Evolutionary conservation across 1,140 invertebrate species (phyloP).

Genomic region (Helicoverpa armigera): DNA sequence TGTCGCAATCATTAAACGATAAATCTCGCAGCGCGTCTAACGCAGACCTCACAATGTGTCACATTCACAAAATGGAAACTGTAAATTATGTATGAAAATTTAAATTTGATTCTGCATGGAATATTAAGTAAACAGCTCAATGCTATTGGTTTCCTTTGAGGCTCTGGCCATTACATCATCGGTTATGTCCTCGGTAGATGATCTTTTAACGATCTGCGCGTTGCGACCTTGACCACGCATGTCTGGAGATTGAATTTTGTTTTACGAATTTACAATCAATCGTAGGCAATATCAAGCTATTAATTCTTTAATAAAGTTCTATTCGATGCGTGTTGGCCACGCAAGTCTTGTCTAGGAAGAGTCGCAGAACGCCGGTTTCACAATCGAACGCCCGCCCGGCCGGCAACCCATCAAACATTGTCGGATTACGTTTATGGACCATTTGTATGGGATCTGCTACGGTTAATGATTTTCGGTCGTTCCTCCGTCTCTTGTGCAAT

Average conservation of each 20-base stretch:
- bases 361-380: slow-evolving; percentile 58
- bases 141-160: slow-evolving; percentile 25
- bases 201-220: slow-evolving; percentile 16
- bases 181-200: slow-evolving; percentile 19
- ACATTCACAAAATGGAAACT: slow-evolving; percentile 52
- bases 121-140: slow-evolving; percentile 30
- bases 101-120: slow-evolving; percentile 17
- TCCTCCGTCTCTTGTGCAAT: slow-evolving; percentile 65
- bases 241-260: slow-evolving; percentile 1
- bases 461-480: slow-evolving; percentile 76
- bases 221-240: slow-evolving; percentile 23
- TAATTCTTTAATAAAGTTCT: not conserved
- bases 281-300: slow-evolving; percentile 1
- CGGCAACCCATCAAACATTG: slow-evolving; percentile 72
- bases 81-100: slow-evolving; percentile 36
- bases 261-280: not conserved
- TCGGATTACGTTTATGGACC: slow-evolving; percentile 79
- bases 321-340: not conserved
- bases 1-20: slow-evolving; percentile 71
- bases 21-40: slow-evolving; percentile 63
- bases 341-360: slow-evolving; percentile 37
- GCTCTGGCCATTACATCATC: slow-evolving; percentile 35
- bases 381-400: slow-evolving; percentile 57
- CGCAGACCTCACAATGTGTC: slow-evolving; percentile 57
- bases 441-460: slow-evolving; percentile 79